Conservation (phyloP, 1,140 invertebrate genomes). For the Zaprionus kolodkinae region DNA sequence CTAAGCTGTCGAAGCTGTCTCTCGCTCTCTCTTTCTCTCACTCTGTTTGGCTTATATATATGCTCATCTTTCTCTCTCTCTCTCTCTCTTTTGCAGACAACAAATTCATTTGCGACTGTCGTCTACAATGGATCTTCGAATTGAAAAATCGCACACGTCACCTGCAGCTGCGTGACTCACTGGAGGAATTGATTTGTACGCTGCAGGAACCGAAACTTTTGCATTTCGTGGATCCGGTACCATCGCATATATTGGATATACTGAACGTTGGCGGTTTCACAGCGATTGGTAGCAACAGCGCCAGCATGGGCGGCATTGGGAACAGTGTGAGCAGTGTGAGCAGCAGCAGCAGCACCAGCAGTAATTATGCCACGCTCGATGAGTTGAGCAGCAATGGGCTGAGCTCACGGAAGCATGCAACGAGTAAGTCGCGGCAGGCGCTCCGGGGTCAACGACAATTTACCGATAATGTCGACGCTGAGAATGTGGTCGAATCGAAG, state of each 20-base stretch:
- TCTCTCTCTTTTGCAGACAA: slow-evolving; percentile 87
- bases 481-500: slow-evolving; percentile 67
- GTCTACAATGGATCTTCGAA: slow-evolving; percentile 90
- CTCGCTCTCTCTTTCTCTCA: slow-evolving; percentile 11
- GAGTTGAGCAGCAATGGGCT: slow-evolving; percentile 38
- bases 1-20: slow-evolving; percentile 46
- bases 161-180: slow-evolving; percentile 87
- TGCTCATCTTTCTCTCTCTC: slow-evolving; percentile 20
- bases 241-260: slow-evolving; percentile 67
- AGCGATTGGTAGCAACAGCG: slow-evolving; percentile 73
- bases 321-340: slow-evolving; percentile 45
- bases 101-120: slow-evolving; percentile 91
- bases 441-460: slow-evolving; percentile 70
- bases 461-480: slow-evolving; percentile 32
- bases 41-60: slow-evolving; percentile 20
- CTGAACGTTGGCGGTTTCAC: slow-evolving; percentile 75
- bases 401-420: slow-evolving; percentile 58
- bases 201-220: slow-evolving; percentile 85
- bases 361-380: slow-evolving; percentile 33
- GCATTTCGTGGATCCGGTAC: slow-evolving; percentile 76
- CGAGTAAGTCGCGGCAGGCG: slow-evolving; percentile 64
- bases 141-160: slow-evolving; percentile 90
- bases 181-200: slow-evolving; percentile 89
- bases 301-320: slow-evolving; percentile 72
- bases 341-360: slow-evolving; percentile 41